phyloP scores from a whole-genome alignment of 2,113 vertebrate species.

The Actenoides hombroni region DNA sequence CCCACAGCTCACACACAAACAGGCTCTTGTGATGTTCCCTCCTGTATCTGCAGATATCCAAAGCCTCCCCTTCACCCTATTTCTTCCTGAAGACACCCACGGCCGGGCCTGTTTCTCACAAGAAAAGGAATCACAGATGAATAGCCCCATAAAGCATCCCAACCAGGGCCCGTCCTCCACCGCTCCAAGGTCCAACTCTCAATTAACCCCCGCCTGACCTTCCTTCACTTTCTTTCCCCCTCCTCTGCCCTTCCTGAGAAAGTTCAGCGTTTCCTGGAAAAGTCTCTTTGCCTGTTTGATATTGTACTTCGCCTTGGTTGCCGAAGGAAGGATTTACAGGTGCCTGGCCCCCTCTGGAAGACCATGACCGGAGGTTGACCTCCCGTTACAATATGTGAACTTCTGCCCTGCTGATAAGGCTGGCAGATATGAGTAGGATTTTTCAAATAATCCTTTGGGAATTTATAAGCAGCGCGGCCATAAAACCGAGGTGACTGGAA shows the following conservation, averaged over 20 bases:
- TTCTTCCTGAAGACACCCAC: not conserved
- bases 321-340: slow-evolving; percentile 81
- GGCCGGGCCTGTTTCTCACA: not conserved
- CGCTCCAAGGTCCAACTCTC: slow-evolving; percentile 64
- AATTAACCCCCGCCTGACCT: slow-evolving; percentile 74
- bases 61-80: not conserved
- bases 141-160: slow-evolving; percentile 42
- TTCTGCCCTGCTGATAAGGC: slow-evolving; percentile 82
- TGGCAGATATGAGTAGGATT: slow-evolving; percentile 76
- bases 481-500: slow-evolving; percentile 81
- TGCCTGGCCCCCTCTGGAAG: slow-evolving; percentile 79
- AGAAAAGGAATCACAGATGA: not conserved
- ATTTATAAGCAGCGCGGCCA: slow-evolving; percentile 78
- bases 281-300: slow-evolving; percentile 74
- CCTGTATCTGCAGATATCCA: not conserved
- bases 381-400: slow-evolving; percentile 78
- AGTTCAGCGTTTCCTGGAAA: slow-evolving; percentile 83
- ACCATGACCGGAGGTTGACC: slow-evolving; percentile 82
- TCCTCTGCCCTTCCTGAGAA: slow-evolving; percentile 80
- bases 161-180: not conserved
- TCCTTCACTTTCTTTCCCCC: slow-evolving; percentile 76
- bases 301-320: slow-evolving; percentile 73
- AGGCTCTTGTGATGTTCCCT: not conserved
- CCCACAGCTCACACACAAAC: not conserved
- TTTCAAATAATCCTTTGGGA: slow-evolving; percentile 82